Base-by-base conservation (phyloP, 2,113 vertebrate genomes). In the Ranitomeya variabilis region DNA sequence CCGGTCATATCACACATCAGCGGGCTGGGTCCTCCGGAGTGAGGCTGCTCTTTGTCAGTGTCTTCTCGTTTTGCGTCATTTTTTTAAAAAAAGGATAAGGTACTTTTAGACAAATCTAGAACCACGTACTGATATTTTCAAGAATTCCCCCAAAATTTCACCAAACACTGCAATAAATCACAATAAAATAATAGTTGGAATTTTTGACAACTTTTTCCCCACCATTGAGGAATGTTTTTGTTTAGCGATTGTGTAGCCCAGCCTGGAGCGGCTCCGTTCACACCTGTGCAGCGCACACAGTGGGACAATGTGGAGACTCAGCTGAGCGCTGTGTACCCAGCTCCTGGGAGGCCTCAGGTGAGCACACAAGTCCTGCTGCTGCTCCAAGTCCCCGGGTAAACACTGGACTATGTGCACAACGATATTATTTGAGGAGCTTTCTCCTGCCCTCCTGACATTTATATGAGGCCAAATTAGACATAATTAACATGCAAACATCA, bases 311-410 rank as follows among this genome's bases (percentile, higher is more conserved):
- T 13, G 6, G 69, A 10, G 19, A 10, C 21, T 19, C 31, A 6
- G 37, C 73, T 0, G 26, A 54, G 77, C 14, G 52, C 21, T 82
- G 57, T 67, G 64, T 52, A 52, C 81, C 16, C 11, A 13, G 15
- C 73, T 51, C 54, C 11, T 16, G 59, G 77, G 73, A 13, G 54
- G 55, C n/a, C 37, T 86, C 84, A 86, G 73, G 85, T 86, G 73
- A 16, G 69, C 74, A 78, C 85, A 78, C 59, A 62, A 74, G 62
- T 54, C 71, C 37, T 8, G 37, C 19, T 79, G 73, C 66, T 52
- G 16, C 14, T 23, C 10, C 2, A 62, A 18, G 85, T 9, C 3
- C 19, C 6, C 21, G 11, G 37, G 74, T 78, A 78, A 66, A 86
- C 52, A 79, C n/a, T 18, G 51, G 71, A 86, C 84, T 77, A 45